Conservation (phyloP, 2,113 vertebrate genomes). For the Australoheros scitulus region DNA sequence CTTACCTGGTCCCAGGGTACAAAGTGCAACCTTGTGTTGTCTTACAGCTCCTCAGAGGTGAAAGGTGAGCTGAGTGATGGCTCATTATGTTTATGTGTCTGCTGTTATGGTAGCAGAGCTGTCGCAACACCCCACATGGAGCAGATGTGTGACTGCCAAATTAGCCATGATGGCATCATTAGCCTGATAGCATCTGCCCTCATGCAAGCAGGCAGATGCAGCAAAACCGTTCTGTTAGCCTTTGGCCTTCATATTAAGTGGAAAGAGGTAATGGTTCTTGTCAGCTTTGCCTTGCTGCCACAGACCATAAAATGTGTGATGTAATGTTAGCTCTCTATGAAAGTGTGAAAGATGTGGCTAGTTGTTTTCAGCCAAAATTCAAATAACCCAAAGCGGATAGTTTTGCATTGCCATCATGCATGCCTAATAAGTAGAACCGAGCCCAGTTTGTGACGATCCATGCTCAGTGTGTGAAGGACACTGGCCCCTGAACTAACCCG, state of each 20-base stretch:
- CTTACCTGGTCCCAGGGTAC: slow-evolving; percentile 57
- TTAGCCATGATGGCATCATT: slow-evolving; percentile 61
- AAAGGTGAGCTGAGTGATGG: slow-evolving; percentile 66
- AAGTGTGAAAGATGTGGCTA: not conserved
- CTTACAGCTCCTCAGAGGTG: slow-evolving; percentile 56
- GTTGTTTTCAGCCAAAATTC: not conserved
- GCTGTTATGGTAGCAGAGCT: slow-evolving; percentile 27
- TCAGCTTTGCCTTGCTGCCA: not conserved
- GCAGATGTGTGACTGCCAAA: slow-evolving; percentile 56
- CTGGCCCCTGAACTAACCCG: not conserved
- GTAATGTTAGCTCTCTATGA: not conserved
- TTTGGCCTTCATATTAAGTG: not conserved
- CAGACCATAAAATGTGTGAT: not conserved
- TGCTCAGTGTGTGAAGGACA: not conserved
- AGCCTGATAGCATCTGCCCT: slow-evolving; percentile 50
- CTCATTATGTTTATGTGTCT: slow-evolving; percentile 44
- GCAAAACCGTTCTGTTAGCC: slow-evolving; percentile 14
- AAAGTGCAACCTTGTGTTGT: slow-evolving; percentile 47
- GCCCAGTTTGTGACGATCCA: not conserved
- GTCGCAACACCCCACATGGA: slow-evolving; percentile 45
- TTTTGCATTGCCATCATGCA: not conserved
- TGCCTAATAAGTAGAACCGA: not conserved
- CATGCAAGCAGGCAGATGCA: slow-evolving; percentile 21
- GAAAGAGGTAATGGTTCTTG: not conserved
- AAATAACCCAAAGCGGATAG: not conserved